phyloP scores from a whole-genome alignment of 2,888 invertebrate species.

The Neuroscelio doddi region DNA sequence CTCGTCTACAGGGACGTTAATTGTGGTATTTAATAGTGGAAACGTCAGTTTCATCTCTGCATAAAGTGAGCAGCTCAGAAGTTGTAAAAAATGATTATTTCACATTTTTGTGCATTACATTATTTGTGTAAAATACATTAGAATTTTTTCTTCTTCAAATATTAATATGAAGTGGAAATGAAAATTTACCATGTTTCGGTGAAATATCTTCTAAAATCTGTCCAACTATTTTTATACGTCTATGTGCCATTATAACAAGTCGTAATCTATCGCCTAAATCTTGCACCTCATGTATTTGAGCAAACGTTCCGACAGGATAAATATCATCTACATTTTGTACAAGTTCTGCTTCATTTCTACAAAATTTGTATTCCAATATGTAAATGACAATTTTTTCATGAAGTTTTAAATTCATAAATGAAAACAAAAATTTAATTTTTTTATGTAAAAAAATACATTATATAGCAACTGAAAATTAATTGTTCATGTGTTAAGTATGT shows the following conservation, averaged over 20 bases:
- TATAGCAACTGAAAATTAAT: too few species aligned
- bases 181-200: conserved; percentile 71
- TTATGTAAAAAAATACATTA: too few species aligned
- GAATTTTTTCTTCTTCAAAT: too few species aligned
- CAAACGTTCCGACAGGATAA: conserved; percentile 94
- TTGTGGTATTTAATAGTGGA: conserved; percentile 87
- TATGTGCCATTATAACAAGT: conserved; percentile 95
- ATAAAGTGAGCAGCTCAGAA: conserved; percentile 45
- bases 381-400: too few species aligned
- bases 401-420: too few species aligned
- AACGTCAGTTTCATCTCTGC: conserved; percentile 85
- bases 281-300: conserved; percentile 98
- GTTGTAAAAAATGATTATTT: not conserved
- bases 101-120: too few species aligned
- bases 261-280: conserved; percentile 92
- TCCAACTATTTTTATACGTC: conserved; percentile 86
- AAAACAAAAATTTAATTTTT: too few species aligned
- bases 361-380: conserved; percentile 12
- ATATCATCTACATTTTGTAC: conserved; percentile 89
- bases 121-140: too few species aligned
- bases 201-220: conserved; percentile 83
- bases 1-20: conserved; percentile 88
- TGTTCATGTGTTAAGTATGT: too few species aligned
- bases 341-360: conserved; percentile 86
- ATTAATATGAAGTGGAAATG: not conserved